Evolutionary conservation across 2,888 invertebrate genomes (phyloP).

Genomic region (Tinea semifulvella): DNA sequence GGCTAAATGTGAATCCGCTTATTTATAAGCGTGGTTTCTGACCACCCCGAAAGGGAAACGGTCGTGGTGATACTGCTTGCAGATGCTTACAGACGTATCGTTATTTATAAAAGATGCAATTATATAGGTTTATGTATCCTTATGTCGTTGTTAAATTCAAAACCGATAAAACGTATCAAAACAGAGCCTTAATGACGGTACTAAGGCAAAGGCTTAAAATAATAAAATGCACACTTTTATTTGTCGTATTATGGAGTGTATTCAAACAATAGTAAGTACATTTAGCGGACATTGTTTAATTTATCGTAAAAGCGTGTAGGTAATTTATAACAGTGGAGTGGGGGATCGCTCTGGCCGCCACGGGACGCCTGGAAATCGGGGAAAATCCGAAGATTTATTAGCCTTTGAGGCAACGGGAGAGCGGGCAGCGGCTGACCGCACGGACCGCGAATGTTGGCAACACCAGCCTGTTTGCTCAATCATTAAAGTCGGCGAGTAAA

Average conservation of each 20-base stretch:
- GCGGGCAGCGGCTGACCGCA: constrained; percentile 41
- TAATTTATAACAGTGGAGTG: constrained; percentile 61
- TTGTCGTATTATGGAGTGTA: constrained; percentile 38
- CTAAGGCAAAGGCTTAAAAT: too few relatives aligned
- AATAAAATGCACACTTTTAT: constrained; percentile 5
- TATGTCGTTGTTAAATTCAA: too few relatives aligned
- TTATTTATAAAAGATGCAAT: too few relatives aligned
- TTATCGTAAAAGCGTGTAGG: constrained; percentile 62
- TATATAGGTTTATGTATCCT: too few relatives aligned
- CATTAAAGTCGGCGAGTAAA: constrained; percentile 61
- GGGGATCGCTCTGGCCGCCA: constrained; percentile 30
- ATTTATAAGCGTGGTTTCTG: too few relatives aligned
- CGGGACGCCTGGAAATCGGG: constrained; percentile 60
- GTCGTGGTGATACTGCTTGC: too few relatives aligned
- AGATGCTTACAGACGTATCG: too few relatives aligned
- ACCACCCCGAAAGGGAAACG: too few relatives aligned
- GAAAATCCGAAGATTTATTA: constrained; percentile 63
- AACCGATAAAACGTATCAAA: too few relatives aligned
- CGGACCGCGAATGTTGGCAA: constrained; percentile 26
- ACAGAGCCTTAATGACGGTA: too few relatives aligned
- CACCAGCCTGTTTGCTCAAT: constrained; percentile 52
- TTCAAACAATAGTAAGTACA: constrained; percentile 64
- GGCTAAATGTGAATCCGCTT: too few relatives aligned
- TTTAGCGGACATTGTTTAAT: constrained; percentile 61
- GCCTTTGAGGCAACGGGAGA: constrained; percentile 36